Evolutionary conservation across 2,888 invertebrate species (phyloP).

Genomic region (Colostygia pectinataria): DNA sequence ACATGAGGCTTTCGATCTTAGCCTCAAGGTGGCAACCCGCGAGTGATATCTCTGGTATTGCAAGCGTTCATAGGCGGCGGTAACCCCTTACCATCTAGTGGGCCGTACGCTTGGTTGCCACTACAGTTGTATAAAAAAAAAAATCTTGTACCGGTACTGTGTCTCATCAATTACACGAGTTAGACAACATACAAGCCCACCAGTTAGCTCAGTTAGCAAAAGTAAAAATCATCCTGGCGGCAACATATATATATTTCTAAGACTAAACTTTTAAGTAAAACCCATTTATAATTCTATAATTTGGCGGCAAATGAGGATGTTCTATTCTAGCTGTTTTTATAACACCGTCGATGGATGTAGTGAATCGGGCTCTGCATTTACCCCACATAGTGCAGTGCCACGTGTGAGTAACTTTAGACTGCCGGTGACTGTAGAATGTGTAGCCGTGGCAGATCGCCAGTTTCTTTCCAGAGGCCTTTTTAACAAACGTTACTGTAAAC

Average conservation of each 20-base stretch:
- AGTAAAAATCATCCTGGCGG: too few species aligned
- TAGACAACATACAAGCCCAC: too few species aligned
- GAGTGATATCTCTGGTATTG: too few species aligned
- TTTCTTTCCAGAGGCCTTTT: conserved; percentile 27
- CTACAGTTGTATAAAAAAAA: too few species aligned
- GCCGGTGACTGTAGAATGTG: conserved; percentile 24
- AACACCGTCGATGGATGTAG: conserved; percentile 3
- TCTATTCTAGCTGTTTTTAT: conserved; percentile 7
- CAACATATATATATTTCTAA: not conserved
- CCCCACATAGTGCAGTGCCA: conserved; percentile 16
- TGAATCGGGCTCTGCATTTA: conserved; percentile 8
- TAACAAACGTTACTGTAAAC: conserved; percentile 35
- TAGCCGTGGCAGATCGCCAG: conserved; percentile 35
- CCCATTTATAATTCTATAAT: conserved; percentile 18
- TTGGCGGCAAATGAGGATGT: conserved; percentile 14
- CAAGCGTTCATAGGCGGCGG: too few species aligned
- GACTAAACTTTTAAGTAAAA: conserved; percentile 5
- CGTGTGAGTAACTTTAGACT: not conserved
- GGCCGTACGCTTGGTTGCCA: too few species aligned
- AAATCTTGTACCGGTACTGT: too few species aligned
- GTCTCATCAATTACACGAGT: too few species aligned
- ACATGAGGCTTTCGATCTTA: too few species aligned
- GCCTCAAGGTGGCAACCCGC: too few species aligned
- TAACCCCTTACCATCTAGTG: too few species aligned
- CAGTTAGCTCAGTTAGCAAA: too few species aligned